Evolutionary conservation across 2,797 vertebrate species (phyloP).

Genomic region (Megalops cyprinoides): DNA sequence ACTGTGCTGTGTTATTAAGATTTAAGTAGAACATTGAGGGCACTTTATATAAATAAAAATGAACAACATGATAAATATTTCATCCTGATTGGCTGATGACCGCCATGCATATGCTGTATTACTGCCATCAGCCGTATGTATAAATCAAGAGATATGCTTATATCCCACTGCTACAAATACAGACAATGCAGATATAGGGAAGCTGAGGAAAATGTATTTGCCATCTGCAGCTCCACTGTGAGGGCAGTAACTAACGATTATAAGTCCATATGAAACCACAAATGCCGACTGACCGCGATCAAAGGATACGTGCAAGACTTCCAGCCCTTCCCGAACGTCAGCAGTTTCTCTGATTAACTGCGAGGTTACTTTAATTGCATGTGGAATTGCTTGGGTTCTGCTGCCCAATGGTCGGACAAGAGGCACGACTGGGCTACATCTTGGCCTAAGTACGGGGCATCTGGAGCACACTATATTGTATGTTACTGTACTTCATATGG

Average conservation of each 20-base stretch:
- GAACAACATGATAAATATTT: no score
- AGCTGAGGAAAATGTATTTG: not conserved
- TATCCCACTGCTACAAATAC: not conserved
- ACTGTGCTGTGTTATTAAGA: no score
- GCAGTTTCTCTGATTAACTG: conserved; percentile 34
- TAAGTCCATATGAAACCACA: conserved; percentile 39
- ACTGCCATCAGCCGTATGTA: no score
- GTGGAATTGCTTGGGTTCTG: conserved; percentile 21
- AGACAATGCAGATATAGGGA: conserved; percentile 5
- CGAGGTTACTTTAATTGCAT: conserved; percentile 18
- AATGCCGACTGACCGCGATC: conserved; percentile 30
- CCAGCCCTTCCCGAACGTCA: conserved; percentile 29
- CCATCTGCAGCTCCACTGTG: conserved; percentile 18
- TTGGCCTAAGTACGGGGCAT: not conserved
- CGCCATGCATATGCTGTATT: no score
- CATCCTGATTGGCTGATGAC: no score
- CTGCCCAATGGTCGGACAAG: conserved; percentile 12
- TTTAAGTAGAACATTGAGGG: no score
- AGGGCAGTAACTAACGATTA: conserved; percentile 8
- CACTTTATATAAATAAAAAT: no score
- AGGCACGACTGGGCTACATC: not conserved
- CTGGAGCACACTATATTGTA: conserved; percentile 30
- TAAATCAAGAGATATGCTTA: no score
- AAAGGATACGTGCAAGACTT: conserved; percentile 25
- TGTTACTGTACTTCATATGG: conserved; percentile 19